These are phyloP conservation scores for Todiramphus saurophagus DNA, from an alignment of 2,113 vertebrate species.

Conservation along the genomic window DNA sequence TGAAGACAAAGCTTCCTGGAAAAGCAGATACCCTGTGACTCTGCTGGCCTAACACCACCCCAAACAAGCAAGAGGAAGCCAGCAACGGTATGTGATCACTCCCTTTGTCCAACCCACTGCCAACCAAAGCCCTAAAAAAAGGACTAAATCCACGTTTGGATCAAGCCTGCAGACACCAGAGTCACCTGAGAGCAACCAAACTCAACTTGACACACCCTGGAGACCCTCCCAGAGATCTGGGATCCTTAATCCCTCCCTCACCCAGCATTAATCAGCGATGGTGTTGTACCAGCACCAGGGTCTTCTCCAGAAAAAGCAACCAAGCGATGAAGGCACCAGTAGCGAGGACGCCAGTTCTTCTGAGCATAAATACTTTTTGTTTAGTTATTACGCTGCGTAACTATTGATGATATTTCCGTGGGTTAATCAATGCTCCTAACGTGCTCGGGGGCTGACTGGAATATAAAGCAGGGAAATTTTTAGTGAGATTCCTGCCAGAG, in stretches of 20 bases:
- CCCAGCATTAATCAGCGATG: not conserved
- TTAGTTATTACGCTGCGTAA: constrained; percentile 53
- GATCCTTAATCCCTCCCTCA: not conserved
- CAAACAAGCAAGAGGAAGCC: accelerated
- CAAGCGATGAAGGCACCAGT: not conserved
- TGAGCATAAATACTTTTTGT: not conserved
- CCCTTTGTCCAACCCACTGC: not conserved
- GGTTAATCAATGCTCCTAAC: constrained; percentile 55
- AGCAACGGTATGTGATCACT: not conserved
- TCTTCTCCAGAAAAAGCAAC: not conserved
- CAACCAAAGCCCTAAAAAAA: not conserved
- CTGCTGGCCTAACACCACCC: not conserved
- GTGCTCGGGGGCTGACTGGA: not conserved
- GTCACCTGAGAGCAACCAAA: not conserved
- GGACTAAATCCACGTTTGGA: accelerated
- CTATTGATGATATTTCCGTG: constrained; percentile 57
- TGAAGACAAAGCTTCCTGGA: not conserved
- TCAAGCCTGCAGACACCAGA: not conserved
- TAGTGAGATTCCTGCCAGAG: not conserved
- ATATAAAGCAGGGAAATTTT: not conserved
- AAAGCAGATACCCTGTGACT: not conserved
- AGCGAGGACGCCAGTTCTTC: not conserved
- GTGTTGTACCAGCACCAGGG: not conserved
- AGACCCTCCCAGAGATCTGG: not conserved
- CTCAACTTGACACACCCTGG: not conserved